Evolutionary conservation across 2,888 invertebrate genomes (phyloP).

Genomic region (Melieria picta): DNA sequence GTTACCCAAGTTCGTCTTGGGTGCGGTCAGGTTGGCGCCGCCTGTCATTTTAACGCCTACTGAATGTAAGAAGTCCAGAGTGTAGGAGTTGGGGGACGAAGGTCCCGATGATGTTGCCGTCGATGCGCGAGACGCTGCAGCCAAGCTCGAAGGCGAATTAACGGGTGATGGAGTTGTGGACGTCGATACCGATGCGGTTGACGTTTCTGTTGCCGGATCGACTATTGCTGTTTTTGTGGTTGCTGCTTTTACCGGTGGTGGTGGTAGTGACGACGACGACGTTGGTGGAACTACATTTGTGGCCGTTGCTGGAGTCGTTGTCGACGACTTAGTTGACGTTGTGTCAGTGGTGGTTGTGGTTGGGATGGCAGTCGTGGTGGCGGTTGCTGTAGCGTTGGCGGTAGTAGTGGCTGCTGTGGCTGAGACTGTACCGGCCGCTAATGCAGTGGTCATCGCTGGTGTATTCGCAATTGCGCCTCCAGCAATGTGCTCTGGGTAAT

Average conservation of each 20-base stretch:
- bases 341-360: neutral
- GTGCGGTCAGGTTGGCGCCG: conserved; percentile 37
- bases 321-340: neutral
- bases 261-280: conserved; percentile 14
- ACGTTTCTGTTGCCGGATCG: conserved; percentile 24
- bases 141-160: conserved; percentile 14
- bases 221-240: conserved; percentile 14
- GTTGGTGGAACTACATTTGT: conserved; percentile 25
- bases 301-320: conserved; percentile 26
- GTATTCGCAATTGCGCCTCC: conserved; percentile 3
- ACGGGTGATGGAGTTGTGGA: neutral
- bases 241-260: conserved; percentile 20
- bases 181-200: conserved; percentile 17
- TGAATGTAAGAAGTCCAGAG: conserved; percentile 56
- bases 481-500: neutral
- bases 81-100: conserved; percentile 48
- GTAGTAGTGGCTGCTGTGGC: conserved; percentile 19
- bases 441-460: conserved; percentile 27
- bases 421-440: conserved; percentile 14
- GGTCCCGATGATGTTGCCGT: conserved; percentile 24
- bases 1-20: conserved; percentile 23
- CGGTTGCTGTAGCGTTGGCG: conserved; percentile 15
- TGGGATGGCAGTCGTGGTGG: conserved; percentile 18
- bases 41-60: conserved; percentile 56
- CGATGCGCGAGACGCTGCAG: conserved; percentile 21